Evolutionary conservation across 2,888 invertebrate species (phyloP).

Genomic region (Leptopterna dolabrata): DNA sequence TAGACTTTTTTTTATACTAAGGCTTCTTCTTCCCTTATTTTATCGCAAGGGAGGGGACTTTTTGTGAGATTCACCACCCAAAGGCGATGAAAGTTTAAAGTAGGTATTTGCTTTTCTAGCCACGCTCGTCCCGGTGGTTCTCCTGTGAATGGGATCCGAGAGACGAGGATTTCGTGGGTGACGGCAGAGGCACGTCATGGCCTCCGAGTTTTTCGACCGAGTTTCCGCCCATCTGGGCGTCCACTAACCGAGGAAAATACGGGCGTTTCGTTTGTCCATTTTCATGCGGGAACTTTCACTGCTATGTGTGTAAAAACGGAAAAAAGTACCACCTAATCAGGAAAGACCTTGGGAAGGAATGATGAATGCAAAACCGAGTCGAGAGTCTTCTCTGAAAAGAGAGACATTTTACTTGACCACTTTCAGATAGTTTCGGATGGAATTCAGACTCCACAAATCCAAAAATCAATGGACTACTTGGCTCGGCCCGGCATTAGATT

Average conservation of each 20-base stretch:
- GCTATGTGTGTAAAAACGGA: background rate
- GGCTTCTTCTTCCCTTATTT: background rate
- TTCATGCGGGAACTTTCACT: background rate
- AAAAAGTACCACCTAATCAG: too few relatives aligned
- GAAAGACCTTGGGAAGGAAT: too few relatives aligned
- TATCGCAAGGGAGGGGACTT: background rate
- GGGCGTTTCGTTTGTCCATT: background rate
- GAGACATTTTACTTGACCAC: too few relatives aligned
- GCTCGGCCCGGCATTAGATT: too few relatives aligned
- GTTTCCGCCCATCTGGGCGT: background rate
- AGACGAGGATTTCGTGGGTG: background rate
- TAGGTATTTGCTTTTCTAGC: constrained; percentile 23
- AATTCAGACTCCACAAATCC: too few relatives aligned
- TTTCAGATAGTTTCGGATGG: too few relatives aligned
- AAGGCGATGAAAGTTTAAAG: constrained; percentile 34
- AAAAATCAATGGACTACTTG: too few relatives aligned
- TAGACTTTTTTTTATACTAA: background rate
- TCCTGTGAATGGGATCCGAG: background rate
- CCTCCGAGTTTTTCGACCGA: background rate
- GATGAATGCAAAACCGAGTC: too few relatives aligned
- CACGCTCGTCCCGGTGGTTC: constrained; percentile 6
- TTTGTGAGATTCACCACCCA: background rate
- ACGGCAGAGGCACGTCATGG: background rate
- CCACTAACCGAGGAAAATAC: background rate
- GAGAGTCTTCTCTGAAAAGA: too few relatives aligned